Evolutionary conservation across 2,113 vertebrate species (phyloP).

Genomic region (Nerophis ophidion): DNA sequence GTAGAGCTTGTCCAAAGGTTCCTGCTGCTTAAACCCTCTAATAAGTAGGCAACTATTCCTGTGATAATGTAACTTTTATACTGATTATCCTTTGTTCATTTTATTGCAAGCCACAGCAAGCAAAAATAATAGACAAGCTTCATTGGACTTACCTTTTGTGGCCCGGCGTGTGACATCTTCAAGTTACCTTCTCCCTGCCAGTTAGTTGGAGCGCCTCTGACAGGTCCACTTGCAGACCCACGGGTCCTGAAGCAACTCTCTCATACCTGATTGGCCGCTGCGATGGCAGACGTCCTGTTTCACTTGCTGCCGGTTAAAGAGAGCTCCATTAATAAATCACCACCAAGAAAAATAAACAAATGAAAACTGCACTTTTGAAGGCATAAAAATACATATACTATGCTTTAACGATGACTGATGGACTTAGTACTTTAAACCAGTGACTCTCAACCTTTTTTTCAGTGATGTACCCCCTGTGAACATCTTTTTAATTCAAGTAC

Average conservation of each 20-base stretch:
- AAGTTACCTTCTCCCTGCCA: too few species aligned
- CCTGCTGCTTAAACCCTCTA: not conserved
- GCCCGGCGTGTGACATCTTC: slow-evolving; percentile 30
- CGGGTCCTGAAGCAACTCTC: not conserved
- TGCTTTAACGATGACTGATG: too few species aligned
- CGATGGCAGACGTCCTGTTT: not conserved
- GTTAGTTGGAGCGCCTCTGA: not conserved
- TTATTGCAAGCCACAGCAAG: not conserved
- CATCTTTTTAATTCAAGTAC: too few species aligned
- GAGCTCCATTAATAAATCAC: too few species aligned
- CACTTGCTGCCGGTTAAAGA: too few species aligned
- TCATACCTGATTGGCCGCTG: slow-evolving; percentile 21
- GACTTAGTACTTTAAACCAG: too few species aligned
- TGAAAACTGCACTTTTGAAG: too few species aligned
- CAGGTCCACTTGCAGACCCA: not conserved
- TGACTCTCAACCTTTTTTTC: too few species aligned
- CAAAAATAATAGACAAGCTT: not conserved
- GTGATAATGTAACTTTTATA: not conserved
- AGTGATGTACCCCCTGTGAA: too few species aligned
- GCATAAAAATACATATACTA: too few species aligned
- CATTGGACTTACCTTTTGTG: slow-evolving; percentile 41
- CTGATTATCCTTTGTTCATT: not conserved
- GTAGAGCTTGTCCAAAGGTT: not conserved
- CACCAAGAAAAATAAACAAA: too few species aligned
- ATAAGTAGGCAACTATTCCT: not conserved